Percentiles rank a stretch among this genome's conserved stretches.
Evolutionary conservation across 2,113 vertebrate genomes (phyloP).

Genomic region (Crypturellus undulatus): DNA sequence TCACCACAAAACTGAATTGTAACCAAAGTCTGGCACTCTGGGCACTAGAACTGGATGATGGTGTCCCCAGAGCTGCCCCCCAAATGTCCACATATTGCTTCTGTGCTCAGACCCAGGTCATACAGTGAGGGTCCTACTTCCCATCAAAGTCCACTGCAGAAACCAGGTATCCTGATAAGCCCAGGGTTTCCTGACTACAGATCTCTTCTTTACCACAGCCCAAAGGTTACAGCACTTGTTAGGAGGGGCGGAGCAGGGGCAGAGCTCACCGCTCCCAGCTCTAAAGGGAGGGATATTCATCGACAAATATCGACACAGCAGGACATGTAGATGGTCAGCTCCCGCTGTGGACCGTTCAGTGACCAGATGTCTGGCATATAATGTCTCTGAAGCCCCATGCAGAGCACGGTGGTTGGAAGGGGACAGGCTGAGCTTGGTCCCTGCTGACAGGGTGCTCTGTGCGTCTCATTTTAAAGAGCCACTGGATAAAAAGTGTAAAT

Average conservation of each 20-base stretch:
- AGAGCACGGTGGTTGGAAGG: neutral
- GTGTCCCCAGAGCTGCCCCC: too few relatives aligned
- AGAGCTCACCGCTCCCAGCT: neutral
- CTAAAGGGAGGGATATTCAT: neutral
- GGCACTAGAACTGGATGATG: neutral
- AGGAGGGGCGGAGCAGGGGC: neutral
- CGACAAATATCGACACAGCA: neutral
- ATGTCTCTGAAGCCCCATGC: neutral
- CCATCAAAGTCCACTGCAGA: neutral
- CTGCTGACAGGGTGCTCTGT: neutral
- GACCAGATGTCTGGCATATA: neutral
- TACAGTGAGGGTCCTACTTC: neutral
- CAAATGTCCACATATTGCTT: neutral
- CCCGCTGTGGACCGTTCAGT: neutral
- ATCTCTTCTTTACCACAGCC: neutral
- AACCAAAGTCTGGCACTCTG: neutral
- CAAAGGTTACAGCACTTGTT: neutral
- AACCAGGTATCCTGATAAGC: neutral
- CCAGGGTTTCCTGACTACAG: neutral
- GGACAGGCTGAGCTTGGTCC: neutral
- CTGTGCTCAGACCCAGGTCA: neutral
- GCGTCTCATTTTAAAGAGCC: neutral
- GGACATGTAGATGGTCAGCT: neutral
- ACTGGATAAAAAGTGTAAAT: neutral
- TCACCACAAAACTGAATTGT: neutral